A percentile compares a stretch with the other conserved stretches of the same genome.
These are phyloP conservation scores for Embiotoca jacksoni DNA, from an alignment of 2,113 vertebrate species.

Conservation along the genomic window DNA sequence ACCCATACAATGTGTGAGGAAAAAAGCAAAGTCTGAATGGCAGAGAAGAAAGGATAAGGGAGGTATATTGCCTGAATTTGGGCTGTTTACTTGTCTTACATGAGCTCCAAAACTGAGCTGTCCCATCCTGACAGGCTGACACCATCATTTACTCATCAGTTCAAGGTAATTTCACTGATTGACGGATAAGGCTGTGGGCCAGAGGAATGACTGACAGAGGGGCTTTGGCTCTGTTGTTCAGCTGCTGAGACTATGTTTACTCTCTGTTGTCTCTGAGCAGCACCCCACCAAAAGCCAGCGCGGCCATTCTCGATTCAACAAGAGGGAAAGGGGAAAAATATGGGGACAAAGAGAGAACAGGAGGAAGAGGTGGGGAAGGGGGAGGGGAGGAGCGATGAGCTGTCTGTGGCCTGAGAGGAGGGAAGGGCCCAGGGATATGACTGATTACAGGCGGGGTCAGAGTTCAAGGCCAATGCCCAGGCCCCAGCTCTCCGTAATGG, in stretches of 20 bases:
- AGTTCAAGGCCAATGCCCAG: conserved; percentile 84
- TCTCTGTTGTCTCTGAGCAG: conserved; percentile 71
- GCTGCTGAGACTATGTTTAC: conserved; percentile 74
- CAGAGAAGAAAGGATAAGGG: conserved; percentile 36
- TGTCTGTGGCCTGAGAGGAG: conserved; percentile 79
- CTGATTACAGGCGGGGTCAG: conserved; percentile 85
- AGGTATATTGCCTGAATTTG: conserved; percentile 25
- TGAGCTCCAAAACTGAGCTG: conserved; percentile 59
- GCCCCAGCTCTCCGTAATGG: conserved; percentile 78
- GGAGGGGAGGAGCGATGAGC: conserved; percentile 69
- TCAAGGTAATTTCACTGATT: conserved; percentile 77
- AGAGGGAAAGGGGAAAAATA: conserved; percentile 40
- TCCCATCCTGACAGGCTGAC: conserved; percentile 76
- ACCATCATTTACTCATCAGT: conserved; percentile 79
- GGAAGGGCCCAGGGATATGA: conserved; percentile 86
- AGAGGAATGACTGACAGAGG: conserved; percentile 62
- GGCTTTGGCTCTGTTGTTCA: conserved; percentile 75
- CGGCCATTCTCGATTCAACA: conserved; percentile 64
- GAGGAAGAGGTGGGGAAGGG: conserved; percentile 62
- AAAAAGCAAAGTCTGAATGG: conserved; percentile 33
- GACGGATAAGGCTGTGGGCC: conserved; percentile 71
- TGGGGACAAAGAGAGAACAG: conserved; percentile 67
- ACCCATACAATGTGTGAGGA: conserved; percentile 15
- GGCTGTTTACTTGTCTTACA: conserved; percentile 75
- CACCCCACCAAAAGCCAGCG: conserved; percentile 65